These are phyloP conservation scores for Listrodromus nycthemerus DNA, from an alignment of 2,888 invertebrate species.

Conservation along the genomic window DNA sequence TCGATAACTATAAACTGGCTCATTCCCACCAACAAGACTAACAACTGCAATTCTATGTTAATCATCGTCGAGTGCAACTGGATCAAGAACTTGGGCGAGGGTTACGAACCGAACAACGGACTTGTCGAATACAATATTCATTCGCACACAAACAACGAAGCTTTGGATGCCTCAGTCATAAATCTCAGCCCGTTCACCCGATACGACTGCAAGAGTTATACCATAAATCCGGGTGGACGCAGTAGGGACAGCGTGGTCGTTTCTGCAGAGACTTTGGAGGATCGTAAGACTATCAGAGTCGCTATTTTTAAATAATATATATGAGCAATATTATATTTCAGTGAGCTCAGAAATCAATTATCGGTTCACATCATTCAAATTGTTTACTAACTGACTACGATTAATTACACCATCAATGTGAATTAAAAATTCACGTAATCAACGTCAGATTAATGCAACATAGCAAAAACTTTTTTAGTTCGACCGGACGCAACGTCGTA, in stretches of 20 bases:
- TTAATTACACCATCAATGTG: no score
- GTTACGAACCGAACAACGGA: conserved; percentile 69
- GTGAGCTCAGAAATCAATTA: no score
- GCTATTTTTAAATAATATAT: neutral
- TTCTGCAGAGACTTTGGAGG: conserved; percentile 72
- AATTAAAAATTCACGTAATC: no score
- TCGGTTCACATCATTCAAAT: no score
- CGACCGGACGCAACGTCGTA: no score
- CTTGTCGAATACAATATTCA: conserved; percentile 27
- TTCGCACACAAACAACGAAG: conserved; percentile 41
- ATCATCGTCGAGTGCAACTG: conserved; percentile 72
- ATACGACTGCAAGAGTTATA: conserved; percentile 75
- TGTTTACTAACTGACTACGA: no score
- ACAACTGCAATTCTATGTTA: conserved; percentile 72
- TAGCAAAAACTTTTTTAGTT: no score
- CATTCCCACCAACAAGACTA: conserved; percentile 70
- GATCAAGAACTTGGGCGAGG: conserved; percentile 70
- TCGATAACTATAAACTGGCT: conserved; percentile 73
- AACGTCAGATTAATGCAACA: no score
- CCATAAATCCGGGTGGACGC: conserved; percentile 70
- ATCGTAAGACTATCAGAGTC: conserved; percentile 70
- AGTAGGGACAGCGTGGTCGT: conserved; percentile 71
- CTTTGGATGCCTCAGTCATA: conserved; percentile 64
- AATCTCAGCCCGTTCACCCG: conserved; percentile 76
- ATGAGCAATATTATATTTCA: neutral